These are phyloP conservation scores for Acanthurus tractus DNA, from an alignment of 2,797 vertebrate genomes.

Conservation along the genomic window DNA sequence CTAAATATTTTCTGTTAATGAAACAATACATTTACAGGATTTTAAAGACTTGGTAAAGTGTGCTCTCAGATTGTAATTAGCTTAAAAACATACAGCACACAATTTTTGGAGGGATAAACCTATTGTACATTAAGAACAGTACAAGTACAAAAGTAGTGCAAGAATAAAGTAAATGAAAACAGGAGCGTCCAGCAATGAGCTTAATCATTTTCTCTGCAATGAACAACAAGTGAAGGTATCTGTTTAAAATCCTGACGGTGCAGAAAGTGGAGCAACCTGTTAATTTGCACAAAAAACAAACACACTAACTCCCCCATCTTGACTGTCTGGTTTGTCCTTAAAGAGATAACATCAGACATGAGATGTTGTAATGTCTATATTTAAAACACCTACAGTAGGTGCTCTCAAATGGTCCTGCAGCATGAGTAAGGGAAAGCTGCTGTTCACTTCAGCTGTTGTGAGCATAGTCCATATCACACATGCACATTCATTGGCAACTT, in stretches of 20 bases:
- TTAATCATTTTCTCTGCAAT: conserved; percentile 13
- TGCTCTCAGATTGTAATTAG: background rate
- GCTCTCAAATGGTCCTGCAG: conserved; percentile 4
- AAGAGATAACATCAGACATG: conserved; percentile 48
- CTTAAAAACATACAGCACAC: background rate
- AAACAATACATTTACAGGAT: background rate
- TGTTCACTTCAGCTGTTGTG: conserved; percentile 22
- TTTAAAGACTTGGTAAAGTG: background rate
- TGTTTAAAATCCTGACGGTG: conserved; percentile 33
- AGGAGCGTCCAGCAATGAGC: background rate
- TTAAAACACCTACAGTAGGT: conserved; percentile 32
- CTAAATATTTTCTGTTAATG: background rate
- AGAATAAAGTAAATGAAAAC: background rate
- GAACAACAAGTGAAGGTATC: conserved; percentile 20
- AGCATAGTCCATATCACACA: conserved; percentile 38
- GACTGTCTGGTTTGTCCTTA: conserved; percentile 63
- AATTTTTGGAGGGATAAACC: background rate
- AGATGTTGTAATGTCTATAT: conserved; percentile 19
- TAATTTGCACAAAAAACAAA: conserved; percentile 30
- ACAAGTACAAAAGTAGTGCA: background rate
- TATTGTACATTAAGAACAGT: background rate
- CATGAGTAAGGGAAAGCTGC: conserved; percentile 15
- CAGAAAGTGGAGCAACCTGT: conserved; percentile 74
- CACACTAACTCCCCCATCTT: conserved; percentile 33
- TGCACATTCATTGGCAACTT: conserved; percentile 27